Base-by-base conservation (phyloP, 2,888 invertebrate genomes). In the Geotrupes spiniger region DNA sequence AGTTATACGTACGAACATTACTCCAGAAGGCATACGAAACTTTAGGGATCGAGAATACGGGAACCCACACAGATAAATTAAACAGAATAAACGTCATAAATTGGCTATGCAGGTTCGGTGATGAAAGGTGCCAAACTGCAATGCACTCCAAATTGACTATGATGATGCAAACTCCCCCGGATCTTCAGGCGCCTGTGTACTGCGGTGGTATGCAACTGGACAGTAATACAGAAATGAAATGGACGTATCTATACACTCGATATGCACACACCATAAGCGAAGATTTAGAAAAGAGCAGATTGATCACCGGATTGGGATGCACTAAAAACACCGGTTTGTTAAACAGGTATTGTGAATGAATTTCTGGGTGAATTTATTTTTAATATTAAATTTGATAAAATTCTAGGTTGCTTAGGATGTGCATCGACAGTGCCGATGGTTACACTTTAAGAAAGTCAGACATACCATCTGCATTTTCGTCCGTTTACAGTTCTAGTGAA, bases 31-130 rank as follows among this genome's bases (percentile, higher is more conserved):
- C 51, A 5, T 56, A 49, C 25, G 10, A 50, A 2, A 12, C 29
- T 1, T 28, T 57, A 2, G 46, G 49, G n/a, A 28, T 14, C n/a
- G 42, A 52, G 17, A 39, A 38, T 4, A 10, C 16, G 1, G 27
- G 11, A 2, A 29, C 14, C 2, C 51, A 51, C 42, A 36, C 36
- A 8, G 59, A 55, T 4, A 51, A 43, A 37, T 33, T 56, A 21
- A 53, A 52, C 76, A 81, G 82, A 57, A 69, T 42, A 15, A 36
- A 51, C 11, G 11, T 58, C 11, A 9, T 49, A 2, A 41, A 12
- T 6, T 48, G 47, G 52, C 38, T 57, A 39, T 76, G 76, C 53
- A 52, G 59, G 2, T 60, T 72, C 33, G 72, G 69, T 12, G 60
- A 72, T 12, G 53, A 61, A 12, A 63, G 63, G 27, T 77, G 77